phyloP scores from a whole-genome alignment of 2,888 invertebrate genomes.

The Drosophila putrida region DNA sequence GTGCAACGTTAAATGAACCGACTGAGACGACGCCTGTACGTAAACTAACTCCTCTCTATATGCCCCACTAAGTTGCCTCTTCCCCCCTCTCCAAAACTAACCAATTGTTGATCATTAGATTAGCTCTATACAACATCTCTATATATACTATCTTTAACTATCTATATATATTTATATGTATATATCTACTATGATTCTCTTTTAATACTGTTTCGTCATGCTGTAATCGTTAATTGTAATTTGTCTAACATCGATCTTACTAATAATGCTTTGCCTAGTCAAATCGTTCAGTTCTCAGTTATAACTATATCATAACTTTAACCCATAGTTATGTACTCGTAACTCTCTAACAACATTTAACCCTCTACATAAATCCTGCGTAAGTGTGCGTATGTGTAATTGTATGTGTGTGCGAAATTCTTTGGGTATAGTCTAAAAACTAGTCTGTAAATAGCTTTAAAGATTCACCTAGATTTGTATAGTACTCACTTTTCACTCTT shows the following conservation, averaged over 20 bases:
- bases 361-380: constrained; percentile 11
- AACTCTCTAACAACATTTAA: constrained; percentile 30
- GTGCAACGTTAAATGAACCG: constrained; percentile 85
- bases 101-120: constrained; percentile 54
- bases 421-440: constrained; percentile 34
- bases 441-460: constrained; percentile 38
- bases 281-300: constrained; percentile 36
- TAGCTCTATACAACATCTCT: constrained; percentile 34
- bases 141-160: constrained; percentile 24
- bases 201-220: constrained; percentile 27
- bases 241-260: constrained; percentile 47
- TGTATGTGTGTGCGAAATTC: constrained; percentile 29
- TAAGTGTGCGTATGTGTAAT: constrained; percentile 33
- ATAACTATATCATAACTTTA: constrained; percentile 30
- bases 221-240: constrained; percentile 48
- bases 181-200: constrained; percentile 21
- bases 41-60: constrained; percentile 82
- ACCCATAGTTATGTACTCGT: constrained; percentile 30
- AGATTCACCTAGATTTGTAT: constrained; percentile 40
- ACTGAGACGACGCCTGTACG: constrained; percentile 86
- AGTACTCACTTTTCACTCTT: constrained; percentile 39
- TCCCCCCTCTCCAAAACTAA: constrained; percentile 1
- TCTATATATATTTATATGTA: constrained; percentile 32
- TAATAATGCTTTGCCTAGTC: constrained; percentile 41
- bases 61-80: constrained; percentile 52